Evolutionary conservation across 2,888 invertebrate species (phyloP).

Genomic region (Ceramica pisi): DNA sequence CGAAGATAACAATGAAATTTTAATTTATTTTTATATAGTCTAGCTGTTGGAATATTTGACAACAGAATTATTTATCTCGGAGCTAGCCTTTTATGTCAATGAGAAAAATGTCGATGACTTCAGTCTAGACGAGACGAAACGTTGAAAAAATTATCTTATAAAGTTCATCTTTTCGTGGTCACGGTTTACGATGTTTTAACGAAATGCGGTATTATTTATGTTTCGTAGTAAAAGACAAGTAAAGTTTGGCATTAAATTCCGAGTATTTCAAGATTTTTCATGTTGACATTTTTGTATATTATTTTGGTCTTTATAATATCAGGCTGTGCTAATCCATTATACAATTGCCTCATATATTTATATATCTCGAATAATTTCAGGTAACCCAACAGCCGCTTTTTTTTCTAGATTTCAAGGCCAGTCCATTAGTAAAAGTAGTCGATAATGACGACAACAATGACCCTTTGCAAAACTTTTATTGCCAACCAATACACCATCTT

Average conservation of each 20-base stretch:
- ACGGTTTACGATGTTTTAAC: neutral
- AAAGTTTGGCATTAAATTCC: neutral
- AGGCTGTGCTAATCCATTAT: too few relatives aligned
- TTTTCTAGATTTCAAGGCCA: too few relatives aligned
- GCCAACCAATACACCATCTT: too few relatives aligned
- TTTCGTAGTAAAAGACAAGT: neutral
- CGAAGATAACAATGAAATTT: constrained; percentile 22
- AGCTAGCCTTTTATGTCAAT: constrained; percentile 33
- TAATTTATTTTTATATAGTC: constrained; percentile 24
- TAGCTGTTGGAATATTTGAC: constrained; percentile 27
- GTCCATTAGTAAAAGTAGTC: too few relatives aligned
- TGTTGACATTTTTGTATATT: neutral
- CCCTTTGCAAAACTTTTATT: too few relatives aligned
- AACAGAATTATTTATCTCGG: constrained; percentile 16
- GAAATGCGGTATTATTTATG: neutral
- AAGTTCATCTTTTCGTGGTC: constrained; percentile 36
- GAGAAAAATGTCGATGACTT: constrained; percentile 50
- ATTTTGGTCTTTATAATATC: too few relatives aligned
- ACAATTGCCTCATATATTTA: too few relatives aligned
- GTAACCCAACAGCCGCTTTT: too few relatives aligned
- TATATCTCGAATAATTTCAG: too few relatives aligned
- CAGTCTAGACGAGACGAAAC: constrained; percentile 41
- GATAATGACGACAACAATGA: too few relatives aligned
- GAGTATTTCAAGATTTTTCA: neutral
- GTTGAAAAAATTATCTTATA: constrained; percentile 40